Conservation (phyloP, 2,888 invertebrate species). For the Conus canariensis region DNA sequence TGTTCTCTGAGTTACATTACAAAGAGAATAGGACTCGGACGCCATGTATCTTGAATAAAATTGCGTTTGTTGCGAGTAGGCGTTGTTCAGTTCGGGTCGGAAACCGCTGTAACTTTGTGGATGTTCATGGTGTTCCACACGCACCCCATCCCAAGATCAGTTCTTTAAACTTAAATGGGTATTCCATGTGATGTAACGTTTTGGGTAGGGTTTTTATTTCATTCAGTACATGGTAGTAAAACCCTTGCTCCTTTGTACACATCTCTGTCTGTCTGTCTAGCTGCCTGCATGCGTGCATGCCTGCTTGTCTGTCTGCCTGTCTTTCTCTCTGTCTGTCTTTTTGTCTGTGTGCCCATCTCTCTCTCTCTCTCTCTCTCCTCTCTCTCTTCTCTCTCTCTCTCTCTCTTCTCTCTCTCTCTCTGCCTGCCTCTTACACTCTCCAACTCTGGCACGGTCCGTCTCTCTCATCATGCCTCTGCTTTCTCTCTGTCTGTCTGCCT, state of each 20-base stretch:
- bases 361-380: not conserved
- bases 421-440: not conserved
- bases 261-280: constrained; percentile 4
- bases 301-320: not conserved
- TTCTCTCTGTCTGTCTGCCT: not conserved
- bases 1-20: no score
- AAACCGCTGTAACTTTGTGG: no score
- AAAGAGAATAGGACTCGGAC: no score
- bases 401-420: not conserved
- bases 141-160: no score
- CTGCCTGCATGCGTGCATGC: not conserved
- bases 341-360: not conserved
- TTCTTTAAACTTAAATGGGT: no score
- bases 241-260: not conserved
- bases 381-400: not conserved
- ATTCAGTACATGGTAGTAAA: no score
- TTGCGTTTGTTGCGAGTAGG: no score
- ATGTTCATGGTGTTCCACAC: no score
- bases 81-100: no score
- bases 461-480: not conserved
- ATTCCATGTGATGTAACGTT: no score
- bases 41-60: no score
- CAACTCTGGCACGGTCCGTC: not conserved
- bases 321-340: not conserved
- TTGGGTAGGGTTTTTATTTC: no score